These are phyloP conservation scores for Apomyelois bistriatella DNA, from an alignment of 2,888 invertebrate genomes.

Conservation along the genomic window DNA sequence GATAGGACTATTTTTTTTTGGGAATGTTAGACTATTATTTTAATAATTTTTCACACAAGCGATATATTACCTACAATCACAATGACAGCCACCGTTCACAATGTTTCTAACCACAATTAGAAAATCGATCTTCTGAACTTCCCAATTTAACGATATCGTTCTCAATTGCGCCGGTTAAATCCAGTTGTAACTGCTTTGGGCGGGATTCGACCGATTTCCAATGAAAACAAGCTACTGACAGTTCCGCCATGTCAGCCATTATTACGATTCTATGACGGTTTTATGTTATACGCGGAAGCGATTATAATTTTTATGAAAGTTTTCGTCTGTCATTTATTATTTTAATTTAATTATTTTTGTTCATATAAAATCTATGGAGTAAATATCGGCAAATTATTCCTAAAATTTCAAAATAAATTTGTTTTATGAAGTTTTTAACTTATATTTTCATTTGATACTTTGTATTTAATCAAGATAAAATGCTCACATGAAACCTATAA, in stretches of 20 bases:
- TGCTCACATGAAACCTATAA: too few species aligned
- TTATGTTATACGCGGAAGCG: constrained; percentile 7
- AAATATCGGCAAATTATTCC: too few species aligned
- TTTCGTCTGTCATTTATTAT: too few species aligned
- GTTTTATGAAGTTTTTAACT: too few species aligned
- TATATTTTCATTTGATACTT: too few species aligned
- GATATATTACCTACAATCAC: background rate
- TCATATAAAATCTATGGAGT: too few species aligned
- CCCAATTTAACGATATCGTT: constrained; percentile 5
- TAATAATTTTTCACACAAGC: too few species aligned
- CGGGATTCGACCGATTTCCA: background rate
- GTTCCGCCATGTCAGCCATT: constrained; percentile 21
- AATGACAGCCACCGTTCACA: background rate
- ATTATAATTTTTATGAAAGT: background rate
- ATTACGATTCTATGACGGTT: constrained; percentile 9
- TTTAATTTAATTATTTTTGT: too few species aligned
- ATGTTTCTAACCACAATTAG: constrained; percentile 4
- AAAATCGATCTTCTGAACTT: constrained; percentile 5
- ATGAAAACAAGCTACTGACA: constrained; percentile 15
- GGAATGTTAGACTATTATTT: too few species aligned
- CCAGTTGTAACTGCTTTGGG: constrained; percentile 3
- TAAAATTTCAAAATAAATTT: too few species aligned
- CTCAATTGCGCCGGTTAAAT: constrained; percentile 9
- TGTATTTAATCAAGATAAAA: too few species aligned
- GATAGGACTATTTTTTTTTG: too few species aligned